These are phyloP conservation scores for Ganaspis sp. DNA, from an alignment of 1,140 invertebrate species.

Conservation along the genomic window DNA sequence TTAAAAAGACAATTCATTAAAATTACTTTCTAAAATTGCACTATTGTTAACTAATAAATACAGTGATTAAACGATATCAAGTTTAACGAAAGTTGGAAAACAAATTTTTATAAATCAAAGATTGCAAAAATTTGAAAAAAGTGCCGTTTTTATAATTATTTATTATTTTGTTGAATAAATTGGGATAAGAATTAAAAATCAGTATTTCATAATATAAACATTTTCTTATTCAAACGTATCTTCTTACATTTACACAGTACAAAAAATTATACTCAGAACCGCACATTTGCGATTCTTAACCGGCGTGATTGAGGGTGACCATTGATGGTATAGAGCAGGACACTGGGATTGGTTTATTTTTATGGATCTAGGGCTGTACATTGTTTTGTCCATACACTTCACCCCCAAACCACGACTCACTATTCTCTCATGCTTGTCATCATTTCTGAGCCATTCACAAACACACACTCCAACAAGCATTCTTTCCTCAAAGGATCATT, in stretches of 20 bases:
- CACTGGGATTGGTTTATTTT: conserved; percentile 57
- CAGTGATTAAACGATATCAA: too few relatives aligned
- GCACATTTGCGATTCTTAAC: conserved; percentile 71
- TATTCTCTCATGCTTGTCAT: conserved; percentile 46
- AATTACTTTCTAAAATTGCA: too few relatives aligned
- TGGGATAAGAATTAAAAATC: background rate
- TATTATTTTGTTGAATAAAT: too few relatives aligned
- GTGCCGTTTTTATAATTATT: too few relatives aligned
- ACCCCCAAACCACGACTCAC: conserved; percentile 66
- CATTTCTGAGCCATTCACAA: conserved; percentile 44
- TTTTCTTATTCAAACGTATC: conserved; percentile 79
- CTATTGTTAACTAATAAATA: too few relatives aligned
- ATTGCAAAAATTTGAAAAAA: too few relatives aligned
- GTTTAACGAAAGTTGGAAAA: too few relatives aligned
- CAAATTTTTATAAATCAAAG: too few relatives aligned
- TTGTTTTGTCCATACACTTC: conserved; percentile 60
- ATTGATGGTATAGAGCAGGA: conserved; percentile 57
- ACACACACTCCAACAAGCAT: conserved; percentile 40
- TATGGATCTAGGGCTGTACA: conserved; percentile 63
- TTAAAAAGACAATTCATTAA: too few relatives aligned
- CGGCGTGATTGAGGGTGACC: conserved; percentile 69
- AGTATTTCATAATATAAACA: conserved; percentile 75
- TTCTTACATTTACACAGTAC: conserved; percentile 80
- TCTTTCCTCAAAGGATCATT: conserved; percentile 36
- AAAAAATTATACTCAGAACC: conserved; percentile 78